Evolutionary conservation across 2,113 vertebrate species (phyloP).

Genomic region (Trachemys scripta): DNA sequence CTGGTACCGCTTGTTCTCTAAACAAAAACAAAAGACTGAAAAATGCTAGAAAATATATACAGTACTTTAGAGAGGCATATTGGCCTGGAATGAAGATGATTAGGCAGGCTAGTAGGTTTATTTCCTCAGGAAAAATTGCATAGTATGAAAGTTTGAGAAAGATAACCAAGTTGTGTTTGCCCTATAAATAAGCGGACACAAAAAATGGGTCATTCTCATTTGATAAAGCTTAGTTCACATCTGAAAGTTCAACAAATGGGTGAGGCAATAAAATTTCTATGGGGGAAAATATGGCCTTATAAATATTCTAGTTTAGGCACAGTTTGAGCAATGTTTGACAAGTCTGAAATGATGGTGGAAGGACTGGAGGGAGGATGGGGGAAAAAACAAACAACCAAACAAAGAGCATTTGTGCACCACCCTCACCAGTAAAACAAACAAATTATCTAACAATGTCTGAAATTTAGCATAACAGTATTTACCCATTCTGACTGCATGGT

Average conservation of each 20-base stretch:
- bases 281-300: neutral
- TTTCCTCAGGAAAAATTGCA: neutral
- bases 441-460: rapidly evolving
- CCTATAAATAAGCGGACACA: neutral
- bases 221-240: neutral
- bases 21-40: neutral
- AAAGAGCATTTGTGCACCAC: neutral
- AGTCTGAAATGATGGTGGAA: neutral
- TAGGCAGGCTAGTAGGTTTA: neutral
- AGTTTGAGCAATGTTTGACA: neutral
- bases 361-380: neutral
- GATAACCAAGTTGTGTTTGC: neutral
- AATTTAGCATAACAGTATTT: neutral
- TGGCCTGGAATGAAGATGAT: neutral
- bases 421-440: neutral
- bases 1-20: neutral
- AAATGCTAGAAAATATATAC: neutral
- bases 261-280: neutral
- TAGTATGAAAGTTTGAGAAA: neutral
- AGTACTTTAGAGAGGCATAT: neutral
- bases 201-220: neutral
- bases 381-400: too few species aligned
- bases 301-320: neutral
- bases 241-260: neutral
- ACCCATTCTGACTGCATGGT: constrained; percentile 90